phyloP scores from a whole-genome alignment of 2,113 vertebrate genomes.

The Sander vitreus region DNA sequence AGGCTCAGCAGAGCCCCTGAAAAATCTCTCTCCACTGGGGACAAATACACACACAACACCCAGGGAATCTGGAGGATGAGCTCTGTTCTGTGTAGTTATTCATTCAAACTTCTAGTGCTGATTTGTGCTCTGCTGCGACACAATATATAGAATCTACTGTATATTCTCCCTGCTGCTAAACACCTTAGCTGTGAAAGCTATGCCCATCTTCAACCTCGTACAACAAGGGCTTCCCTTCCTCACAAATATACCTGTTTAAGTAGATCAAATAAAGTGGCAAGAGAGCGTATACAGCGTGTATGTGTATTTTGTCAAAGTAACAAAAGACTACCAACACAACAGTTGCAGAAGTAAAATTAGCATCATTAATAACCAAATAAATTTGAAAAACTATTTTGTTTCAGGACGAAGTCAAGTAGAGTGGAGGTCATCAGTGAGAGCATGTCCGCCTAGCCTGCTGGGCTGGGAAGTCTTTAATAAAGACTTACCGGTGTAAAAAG shows the following conservation, averaged over 20 bases:
- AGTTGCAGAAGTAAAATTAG: too few species aligned
- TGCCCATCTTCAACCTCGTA: neutral
- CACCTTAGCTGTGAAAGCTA: neutral
- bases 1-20: conserved; percentile 23
- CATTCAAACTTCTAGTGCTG: conserved; percentile 7
- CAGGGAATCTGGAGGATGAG: neutral
- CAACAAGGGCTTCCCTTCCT: too few species aligned
- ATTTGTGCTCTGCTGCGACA: neutral
- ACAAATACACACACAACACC: conserved; percentile 20
- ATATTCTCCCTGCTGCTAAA: neutral
- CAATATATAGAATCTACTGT: neutral
- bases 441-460: too few species aligned
- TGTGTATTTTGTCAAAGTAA: neutral
- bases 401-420: too few species aligned
- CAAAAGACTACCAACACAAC: neutral
- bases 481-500: too few species aligned
- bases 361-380: too few species aligned
- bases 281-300: neutral
- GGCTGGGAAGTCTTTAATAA: too few species aligned
- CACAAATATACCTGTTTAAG: neutral
- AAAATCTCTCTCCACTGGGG: conserved; percentile 16
- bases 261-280: neutral
- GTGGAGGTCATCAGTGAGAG: too few species aligned
- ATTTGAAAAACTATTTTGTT: too few species aligned
- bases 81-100: conserved; percentile 11